Evolutionary conservation across 2,113 vertebrate species (phyloP).

Genomic region (Xerus inauris): DNA sequence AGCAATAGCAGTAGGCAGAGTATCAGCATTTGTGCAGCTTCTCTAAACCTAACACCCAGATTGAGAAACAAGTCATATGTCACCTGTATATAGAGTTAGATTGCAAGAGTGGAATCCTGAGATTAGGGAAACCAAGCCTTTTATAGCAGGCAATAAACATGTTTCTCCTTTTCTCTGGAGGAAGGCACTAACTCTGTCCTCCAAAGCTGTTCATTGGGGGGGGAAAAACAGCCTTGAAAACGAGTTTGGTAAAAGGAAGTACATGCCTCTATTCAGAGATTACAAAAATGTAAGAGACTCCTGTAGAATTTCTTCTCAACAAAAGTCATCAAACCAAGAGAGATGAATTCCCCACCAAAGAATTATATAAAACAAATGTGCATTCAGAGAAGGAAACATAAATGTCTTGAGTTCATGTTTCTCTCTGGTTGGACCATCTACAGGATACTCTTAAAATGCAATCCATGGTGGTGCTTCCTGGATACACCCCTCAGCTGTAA

Average conservation of each 20-base stretch:
- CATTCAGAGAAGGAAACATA: not conserved
- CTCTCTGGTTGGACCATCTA: not conserved
- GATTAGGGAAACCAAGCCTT: not conserved
- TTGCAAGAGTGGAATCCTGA: not conserved
- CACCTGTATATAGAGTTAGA: not conserved
- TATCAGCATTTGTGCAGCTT: not conserved
- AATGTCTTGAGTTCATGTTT: not conserved
- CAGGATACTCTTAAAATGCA: not conserved
- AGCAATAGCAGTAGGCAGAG: not conserved
- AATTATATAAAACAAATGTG: not conserved
- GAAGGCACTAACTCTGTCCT: not conserved
- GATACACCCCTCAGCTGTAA: not conserved
- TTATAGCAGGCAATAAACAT: not conserved
- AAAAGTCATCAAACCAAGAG: not conserved
- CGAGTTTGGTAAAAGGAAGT: not conserved
- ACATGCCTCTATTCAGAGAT: not conserved
- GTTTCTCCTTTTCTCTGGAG: not conserved
- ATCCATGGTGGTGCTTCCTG: not conserved
- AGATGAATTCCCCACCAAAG: not conserved
- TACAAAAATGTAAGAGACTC: not conserved
- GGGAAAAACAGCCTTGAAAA: not conserved
- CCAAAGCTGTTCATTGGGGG: not conserved
- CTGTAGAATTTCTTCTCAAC: not conserved
- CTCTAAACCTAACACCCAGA: not conserved
- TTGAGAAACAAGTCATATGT: not conserved